A percentile compares a stretch with the other conserved stretches of the same genome.
These are phyloP conservation scores for Ectropis crepuscularia DNA, from an alignment of 2,888 invertebrate genomes.

Conservation along the genomic window DNA sequence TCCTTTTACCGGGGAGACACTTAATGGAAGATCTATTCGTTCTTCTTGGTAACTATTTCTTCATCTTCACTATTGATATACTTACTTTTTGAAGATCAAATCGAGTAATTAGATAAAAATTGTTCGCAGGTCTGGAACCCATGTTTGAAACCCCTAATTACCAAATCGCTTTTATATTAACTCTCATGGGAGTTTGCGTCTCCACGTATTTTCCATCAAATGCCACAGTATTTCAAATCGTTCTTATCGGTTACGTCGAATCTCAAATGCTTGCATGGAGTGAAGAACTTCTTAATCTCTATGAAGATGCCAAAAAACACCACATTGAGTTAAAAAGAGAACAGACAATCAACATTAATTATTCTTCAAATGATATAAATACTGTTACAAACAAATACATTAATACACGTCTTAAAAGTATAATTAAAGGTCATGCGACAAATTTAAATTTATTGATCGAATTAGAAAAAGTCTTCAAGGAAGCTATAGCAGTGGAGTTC, in stretches of 20 bases:
- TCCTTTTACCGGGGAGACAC: slow-evolving; percentile 55
- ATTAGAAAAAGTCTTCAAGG: neutral
- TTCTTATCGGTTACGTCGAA: slow-evolving; percentile 57
- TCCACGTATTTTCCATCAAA: slow-evolving; percentile 3
- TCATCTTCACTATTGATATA: too few species aligned
- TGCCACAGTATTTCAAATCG: slow-evolving; percentile 47
- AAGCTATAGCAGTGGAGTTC: neutral
- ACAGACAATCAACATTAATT: neutral
- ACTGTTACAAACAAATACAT: neutral
- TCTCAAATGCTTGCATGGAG: slow-evolving; percentile 54
- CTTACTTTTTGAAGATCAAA: too few species aligned
- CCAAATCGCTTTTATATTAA: slow-evolving; percentile 35
- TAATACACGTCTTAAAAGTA: slow-evolving; percentile 40
- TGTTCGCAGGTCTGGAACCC: slow-evolving; percentile 48
- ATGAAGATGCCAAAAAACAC: neutral
- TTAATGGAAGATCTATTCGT: slow-evolving; percentile 46
- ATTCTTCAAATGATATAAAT: neutral
- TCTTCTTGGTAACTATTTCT: neutral
- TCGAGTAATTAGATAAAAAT: neutral
- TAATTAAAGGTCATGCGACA: slow-evolving; percentile 51
- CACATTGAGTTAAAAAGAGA: neutral
- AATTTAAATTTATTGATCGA: neutral
- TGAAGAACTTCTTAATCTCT: slow-evolving; percentile 1
- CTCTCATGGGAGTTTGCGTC: neutral
- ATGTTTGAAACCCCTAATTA: slow-evolving; percentile 60